These are phyloP conservation scores for Lytechinus variegatus DNA, from an alignment of 35 echinoderm and acorn worm species.

Conservation along the genomic window DNA sequence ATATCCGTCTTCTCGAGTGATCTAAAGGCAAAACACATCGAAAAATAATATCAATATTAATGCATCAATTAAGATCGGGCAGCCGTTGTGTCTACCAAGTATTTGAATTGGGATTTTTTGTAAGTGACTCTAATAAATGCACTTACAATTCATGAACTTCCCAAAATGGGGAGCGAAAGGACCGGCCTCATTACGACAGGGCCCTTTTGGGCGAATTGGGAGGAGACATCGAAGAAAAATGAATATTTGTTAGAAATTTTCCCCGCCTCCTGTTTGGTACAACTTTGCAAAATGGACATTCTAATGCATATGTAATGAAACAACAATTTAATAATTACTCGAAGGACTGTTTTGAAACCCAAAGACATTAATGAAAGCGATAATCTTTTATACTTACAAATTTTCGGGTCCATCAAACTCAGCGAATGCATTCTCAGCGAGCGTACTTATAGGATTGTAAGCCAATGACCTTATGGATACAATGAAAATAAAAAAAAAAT, in stretches of 20 bases:
- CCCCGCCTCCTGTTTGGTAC: no score
- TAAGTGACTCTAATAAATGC: no score
- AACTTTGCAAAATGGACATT: no score
- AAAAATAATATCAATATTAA: background rate
- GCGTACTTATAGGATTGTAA: background rate
- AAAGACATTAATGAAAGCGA: background rate
- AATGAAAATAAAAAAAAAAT: background rate
- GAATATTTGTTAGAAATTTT: no score
- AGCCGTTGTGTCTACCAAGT: background rate
- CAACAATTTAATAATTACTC: no score
- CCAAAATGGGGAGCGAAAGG: background rate
- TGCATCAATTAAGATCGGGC: no score
- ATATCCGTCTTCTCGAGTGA: conserved; percentile 71
- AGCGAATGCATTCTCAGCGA: conserved; percentile 31
- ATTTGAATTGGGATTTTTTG: background rate
- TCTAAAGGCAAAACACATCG: conserved; percentile 29
- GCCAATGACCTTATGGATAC: conserved; percentile 16
- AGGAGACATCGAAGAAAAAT: no score
- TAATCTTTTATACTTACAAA: background rate
- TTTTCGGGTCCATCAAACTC: conserved; percentile 2
- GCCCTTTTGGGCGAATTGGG: no score
- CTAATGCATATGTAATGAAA: no score
- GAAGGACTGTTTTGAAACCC: no score
- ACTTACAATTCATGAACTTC: no score
- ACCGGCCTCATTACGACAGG: no score